Evolutionary conservation across 2,113 vertebrate genomes (phyloP).

Genomic region (Oryzias melastigma): DNA sequence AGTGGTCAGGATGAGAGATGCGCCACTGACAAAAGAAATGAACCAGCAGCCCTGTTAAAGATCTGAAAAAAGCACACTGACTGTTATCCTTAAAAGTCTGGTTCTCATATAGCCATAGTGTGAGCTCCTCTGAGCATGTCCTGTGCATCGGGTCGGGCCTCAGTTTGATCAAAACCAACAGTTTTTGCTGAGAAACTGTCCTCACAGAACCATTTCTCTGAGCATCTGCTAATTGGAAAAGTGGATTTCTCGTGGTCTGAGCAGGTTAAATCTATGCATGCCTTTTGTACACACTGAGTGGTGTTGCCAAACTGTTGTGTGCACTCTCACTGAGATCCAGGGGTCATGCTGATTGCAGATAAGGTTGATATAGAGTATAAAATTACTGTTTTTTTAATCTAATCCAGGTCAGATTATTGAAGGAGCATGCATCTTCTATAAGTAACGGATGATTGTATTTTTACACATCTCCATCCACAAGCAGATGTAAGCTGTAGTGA

Average conservation of each 20-base stretch:
- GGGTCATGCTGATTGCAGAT: slow-evolving; percentile 57
- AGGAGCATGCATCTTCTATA: slow-evolving; percentile 23
- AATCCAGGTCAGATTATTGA: slow-evolving; percentile 16
- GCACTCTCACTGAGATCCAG: slow-evolving; percentile 41
- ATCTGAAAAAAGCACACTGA: slow-evolving; percentile 45
- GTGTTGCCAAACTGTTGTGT: slow-evolving; percentile 60
- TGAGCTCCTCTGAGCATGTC: slow-evolving; percentile 9
- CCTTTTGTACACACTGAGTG: slow-evolving; percentile 63
- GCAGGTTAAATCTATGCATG: slow-evolving; percentile 75
- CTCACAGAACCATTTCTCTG: slow-evolving; percentile 23
- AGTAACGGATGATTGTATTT: slow-evolving; percentile 54
- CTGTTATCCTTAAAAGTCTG: slow-evolving; percentile 62
- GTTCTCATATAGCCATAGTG: slow-evolving; percentile 45
- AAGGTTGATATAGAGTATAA: slow-evolving; percentile 45
- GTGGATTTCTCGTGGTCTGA: slow-evolving; percentile 47
- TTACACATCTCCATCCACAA: slow-evolving; percentile 45
- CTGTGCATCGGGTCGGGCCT: slow-evolving; percentile 17
- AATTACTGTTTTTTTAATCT: slow-evolving; percentile 4
- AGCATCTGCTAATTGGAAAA: slow-evolving; percentile 23
- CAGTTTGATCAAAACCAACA: slow-evolving; percentile 19
- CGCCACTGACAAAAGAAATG: not conserved
- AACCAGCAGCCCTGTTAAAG: slow-evolving; percentile 22
- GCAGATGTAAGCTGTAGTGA: slow-evolving; percentile 50
- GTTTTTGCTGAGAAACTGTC: slow-evolving; percentile 25
- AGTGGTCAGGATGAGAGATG: slow-evolving; percentile 32